Evolutionary conservation across 2,113 vertebrate genomes (phyloP), one percentile per base, ranked within the genome.

Genomic region (Muscicapa adusta): DNA sequence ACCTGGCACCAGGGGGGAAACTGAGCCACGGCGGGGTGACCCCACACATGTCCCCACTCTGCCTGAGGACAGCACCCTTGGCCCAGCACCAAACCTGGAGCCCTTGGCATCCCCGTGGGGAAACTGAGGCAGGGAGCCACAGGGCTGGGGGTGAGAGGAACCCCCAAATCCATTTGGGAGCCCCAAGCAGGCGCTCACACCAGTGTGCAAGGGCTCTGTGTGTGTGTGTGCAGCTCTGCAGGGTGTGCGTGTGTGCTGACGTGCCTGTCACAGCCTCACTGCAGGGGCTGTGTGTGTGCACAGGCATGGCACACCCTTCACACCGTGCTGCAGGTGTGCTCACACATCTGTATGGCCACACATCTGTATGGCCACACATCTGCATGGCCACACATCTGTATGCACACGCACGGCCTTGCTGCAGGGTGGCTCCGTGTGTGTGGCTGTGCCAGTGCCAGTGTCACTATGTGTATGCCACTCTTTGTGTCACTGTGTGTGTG

Each of bases 171-270:
- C 13, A 4, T 33, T 14, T 3, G 3, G 51, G 42, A 75, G 5
- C 48, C n/a, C n/a, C 0, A 0, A 10, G 72, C 3, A 3, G 48
- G 43, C 0, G 6, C 10, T 53, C 63, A 36, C 20, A 9, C 25
- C 6, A 0, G 40, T 2, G 58, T 76, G 87, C 31, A 9, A 50
- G 45, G 6, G 10, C 16, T 56, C 1, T 2, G 79, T 14, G 86
- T 6, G 50, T 7, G 38, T 9, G 36, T 34, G 58, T 76, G 15
- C 36, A 34, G 91, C 71, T 31, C 85, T 83, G 71, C 75, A 24
- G 85, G 58, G 25, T 1, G 62, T 10, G 60, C 3, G 26, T 58
- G 77, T 31, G 74, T 1, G 1, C 26, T 34, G 14, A 9, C 5
- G 23, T 38, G 81, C 67, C 53, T 5, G 0, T 3, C 4, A 14